Conservation (phyloP, 2,888 invertebrate genomes). For the Drosophila flavopinicola region DNA sequence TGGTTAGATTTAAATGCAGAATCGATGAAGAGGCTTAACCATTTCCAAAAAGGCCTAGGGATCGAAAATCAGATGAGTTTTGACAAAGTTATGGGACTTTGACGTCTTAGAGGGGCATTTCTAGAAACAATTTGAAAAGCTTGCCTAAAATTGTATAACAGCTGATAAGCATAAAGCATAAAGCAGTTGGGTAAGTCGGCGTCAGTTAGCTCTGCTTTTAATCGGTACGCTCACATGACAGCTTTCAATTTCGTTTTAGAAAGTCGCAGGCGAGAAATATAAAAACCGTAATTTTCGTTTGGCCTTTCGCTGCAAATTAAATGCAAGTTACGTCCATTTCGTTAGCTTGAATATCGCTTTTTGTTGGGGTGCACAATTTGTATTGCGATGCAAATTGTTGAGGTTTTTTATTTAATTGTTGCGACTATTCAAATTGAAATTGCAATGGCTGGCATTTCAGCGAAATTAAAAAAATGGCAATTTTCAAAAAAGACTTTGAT, state of each 20-base stretch:
- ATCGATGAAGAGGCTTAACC: too few species aligned
- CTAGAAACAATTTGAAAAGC: too few species aligned
- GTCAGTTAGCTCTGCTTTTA: conserved; percentile 16
- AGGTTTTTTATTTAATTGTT: conserved; percentile 57
- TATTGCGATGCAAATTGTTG: conserved; percentile 60
- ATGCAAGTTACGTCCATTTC: conserved; percentile 60
- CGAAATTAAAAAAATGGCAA: conserved; percentile 3
- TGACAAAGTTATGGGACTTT: too few species aligned
- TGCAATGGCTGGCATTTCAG: conserved; percentile 30
- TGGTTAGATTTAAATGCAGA: too few species aligned
- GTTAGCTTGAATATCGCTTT: conserved; percentile 25
- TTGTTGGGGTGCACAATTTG: conserved; percentile 48
- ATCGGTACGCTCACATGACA: conserved; percentile 20
- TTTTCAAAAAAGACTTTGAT: conserved; percentile 1
- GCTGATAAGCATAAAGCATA: too few species aligned
- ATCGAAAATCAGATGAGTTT: too few species aligned
- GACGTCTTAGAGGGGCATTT: too few species aligned
- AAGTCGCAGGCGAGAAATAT: conserved; percentile 36
- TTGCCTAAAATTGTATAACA: too few species aligned
- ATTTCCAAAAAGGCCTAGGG: too few species aligned
- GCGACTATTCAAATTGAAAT: conserved; percentile 35
- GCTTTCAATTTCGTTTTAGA: conserved; percentile 65
- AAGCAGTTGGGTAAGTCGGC: neutral
- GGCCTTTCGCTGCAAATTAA: conserved; percentile 62
- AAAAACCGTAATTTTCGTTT: conserved; percentile 30